These are phyloP conservation scores for human (Homo sapiens) DNA, from an alignment of 2,113 vertebrate species.

Conservation along the genomic window GRCh38 chr9:8243501-8244000, in stretches of 20 bases:
- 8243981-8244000: neutral
- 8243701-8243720: neutral
- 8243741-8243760: neutral
- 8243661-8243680: too few species aligned
- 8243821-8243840: neutral
- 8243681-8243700: neutral
- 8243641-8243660: neutral
- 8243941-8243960: neutral
- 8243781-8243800: neutral
- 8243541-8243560: neutral
- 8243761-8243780: neutral
- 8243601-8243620: neutral
- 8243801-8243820: neutral
- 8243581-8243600: neutral
- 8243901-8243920: conserved; percentile 4
- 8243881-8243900: neutral
- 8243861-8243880: neutral
- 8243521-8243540: neutral
- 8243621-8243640: neutral
- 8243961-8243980: neutral
- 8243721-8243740: neutral
- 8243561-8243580: neutral
- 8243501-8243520: neutral
- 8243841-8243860: neutral
- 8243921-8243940: neutral